Conservation (phyloP, 2,888 invertebrate species). For the Sphaerophoria taeniata region DNA sequence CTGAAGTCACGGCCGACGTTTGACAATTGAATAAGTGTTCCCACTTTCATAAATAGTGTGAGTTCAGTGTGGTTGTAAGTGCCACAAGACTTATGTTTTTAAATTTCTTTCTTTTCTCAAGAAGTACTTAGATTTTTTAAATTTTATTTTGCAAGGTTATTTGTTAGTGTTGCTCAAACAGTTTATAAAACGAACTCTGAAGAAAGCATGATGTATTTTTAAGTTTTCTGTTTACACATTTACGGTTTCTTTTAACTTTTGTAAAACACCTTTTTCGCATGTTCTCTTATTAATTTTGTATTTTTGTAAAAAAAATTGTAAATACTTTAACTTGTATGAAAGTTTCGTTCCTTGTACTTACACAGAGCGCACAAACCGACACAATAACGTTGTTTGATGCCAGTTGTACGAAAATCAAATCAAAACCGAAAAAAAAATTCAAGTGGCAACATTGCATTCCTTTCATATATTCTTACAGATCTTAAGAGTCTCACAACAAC, state of each 20-base stretch:
- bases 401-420: background rate
- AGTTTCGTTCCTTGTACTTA: conserved; percentile 30
- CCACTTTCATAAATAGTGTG: no score
- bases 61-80: no score
- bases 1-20: no score
- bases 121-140: no score
- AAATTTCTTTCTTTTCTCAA: no score
- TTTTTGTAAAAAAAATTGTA: conserved; percentile 1
- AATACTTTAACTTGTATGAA: conserved; percentile 41
- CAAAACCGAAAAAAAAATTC: conserved; percentile 3
- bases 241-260: conserved; percentile 14
- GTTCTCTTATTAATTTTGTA: conserved; percentile 9
- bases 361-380: background rate
- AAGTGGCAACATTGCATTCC: conserved; percentile 52
- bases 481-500: conserved; percentile 81
- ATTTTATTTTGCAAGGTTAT: no score
- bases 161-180: no score
- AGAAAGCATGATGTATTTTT: no score
- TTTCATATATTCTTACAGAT: conserved; percentile 77
- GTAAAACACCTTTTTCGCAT: conserved; percentile 43
- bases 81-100: no score
- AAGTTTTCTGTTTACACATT: background rate
- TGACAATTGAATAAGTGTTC: no score
- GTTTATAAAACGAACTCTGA: no score
- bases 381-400: conserved; percentile 23